Conservation (phyloP, 2,113 vertebrate species). For the Acrocephalus kingi region DNA sequence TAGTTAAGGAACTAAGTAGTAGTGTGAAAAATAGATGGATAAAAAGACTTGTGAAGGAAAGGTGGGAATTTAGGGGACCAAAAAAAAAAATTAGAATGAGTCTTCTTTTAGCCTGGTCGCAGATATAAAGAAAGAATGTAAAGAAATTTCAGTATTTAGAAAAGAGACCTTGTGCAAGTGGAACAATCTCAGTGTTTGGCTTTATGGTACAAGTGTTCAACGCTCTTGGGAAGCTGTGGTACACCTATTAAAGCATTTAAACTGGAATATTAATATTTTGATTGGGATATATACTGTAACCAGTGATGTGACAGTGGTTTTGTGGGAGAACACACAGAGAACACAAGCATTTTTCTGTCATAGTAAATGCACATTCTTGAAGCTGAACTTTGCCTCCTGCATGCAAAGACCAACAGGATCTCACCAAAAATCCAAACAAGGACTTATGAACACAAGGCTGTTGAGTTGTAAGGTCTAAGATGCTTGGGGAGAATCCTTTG, state of each 20-base stretch:
- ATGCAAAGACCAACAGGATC: not conserved
- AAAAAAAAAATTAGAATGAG: fast-evolving
- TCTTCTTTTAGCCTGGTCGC: not conserved
- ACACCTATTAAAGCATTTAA: not conserved
- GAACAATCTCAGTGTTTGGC: not conserved
- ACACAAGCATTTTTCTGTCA: fast-evolving
- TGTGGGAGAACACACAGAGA: not conserved
- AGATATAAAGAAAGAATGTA: not conserved
- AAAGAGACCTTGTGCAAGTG: not conserved
- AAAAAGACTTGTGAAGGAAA: too few relatives aligned
- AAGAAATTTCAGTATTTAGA: not conserved
- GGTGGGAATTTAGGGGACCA: not conserved
- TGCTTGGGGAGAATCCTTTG: not conserved
- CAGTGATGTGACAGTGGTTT: not conserved
- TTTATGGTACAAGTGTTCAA: fast-evolving
- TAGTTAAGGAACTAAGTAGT: fast-evolving
- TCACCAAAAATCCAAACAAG: not conserved
- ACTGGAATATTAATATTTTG: not conserved
- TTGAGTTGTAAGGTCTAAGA: not conserved
- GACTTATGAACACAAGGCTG: not conserved
- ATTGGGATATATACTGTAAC: not conserved
- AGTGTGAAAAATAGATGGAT: not conserved
- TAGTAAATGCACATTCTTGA: fast-evolving
- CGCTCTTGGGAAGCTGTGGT: fast-evolving
- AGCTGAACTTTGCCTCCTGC: not conserved